Base-by-base conservation (phyloP, 2,888 invertebrate species). In the Caenorhabditis doughertyi region DNA sequence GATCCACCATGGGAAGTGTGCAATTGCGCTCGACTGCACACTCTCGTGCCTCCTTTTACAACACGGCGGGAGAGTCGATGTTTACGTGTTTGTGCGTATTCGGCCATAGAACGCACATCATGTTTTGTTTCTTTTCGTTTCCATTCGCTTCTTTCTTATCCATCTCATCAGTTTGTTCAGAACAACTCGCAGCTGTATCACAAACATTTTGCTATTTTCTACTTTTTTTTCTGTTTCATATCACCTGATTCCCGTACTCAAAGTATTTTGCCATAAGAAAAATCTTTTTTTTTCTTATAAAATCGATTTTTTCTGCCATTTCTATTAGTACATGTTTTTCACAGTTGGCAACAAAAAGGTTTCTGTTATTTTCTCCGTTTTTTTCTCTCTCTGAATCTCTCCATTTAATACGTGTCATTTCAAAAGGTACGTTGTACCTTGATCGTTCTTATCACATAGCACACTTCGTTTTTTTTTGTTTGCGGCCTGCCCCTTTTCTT, bases 371-470 rank as follows among this genome's bases (percentile, higher is more conserved):
- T 42, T 42, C 25, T 39, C 21, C 29, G 5, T 39, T 62, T 35
- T 29, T n/a, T 39, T 18, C 18, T n/a, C n/a, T n/a, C n/a, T 16
- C 68, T 71, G 29, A 23, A 51, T 62, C 62, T 77, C 70, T 70
- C 16, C 9, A 21, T 55, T 44, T 29, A 47, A 62, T 13, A 25
- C 64, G 16, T 67, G 7, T 56, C 23, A 29, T 23, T 39, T 35
- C 51, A 25, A 47, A 29, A 49, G 65, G 60, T 76, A 76, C 76
- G 67, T 42, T 42, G 76, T 76, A 68, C 68, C 76, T 67, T 60
- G 51, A 49, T 32, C 35, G 13, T 35, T 65, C 65, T 76, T 76
- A 76, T 76, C 76, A 68, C 47, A 35, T 60, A 60, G 74, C 74
- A 53, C 68, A 32, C 49, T 23, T n/a, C n/a, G n/a, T n/a, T n/a